These are phyloP conservation scores for Platyrinchus mystaceus DNA, from an alignment of 2,797 vertebrate species.

Conservation along the genomic window DNA sequence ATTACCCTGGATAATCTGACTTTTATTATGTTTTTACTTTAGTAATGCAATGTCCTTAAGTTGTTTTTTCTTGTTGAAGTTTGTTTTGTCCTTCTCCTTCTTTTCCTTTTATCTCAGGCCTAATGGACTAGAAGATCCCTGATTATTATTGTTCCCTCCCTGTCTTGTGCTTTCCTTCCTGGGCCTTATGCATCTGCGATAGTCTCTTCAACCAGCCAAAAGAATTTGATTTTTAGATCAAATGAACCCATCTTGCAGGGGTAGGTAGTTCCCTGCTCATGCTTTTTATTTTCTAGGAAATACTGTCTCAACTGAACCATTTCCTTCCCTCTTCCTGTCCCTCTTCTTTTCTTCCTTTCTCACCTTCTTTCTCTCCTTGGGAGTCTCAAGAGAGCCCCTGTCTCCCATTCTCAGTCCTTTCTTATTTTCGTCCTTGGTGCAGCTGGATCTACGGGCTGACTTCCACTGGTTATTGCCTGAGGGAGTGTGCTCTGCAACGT, in stretches of 20 bases:
- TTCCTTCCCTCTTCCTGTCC: not conserved
- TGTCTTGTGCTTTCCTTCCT: not conserved
- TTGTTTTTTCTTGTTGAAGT: not conserved
- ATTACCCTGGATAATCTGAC: not conserved
- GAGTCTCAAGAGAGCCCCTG: not conserved
- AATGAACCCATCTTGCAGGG: not conserved
- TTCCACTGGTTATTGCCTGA: not conserved
- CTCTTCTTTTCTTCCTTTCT: not conserved
- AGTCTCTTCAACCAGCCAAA: not conserved
- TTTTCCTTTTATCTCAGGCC: not conserved
- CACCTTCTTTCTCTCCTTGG: not conserved
- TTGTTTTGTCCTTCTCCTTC: not conserved
- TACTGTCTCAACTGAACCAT: not conserved
- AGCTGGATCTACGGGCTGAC: not conserved
- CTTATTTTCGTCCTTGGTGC: not conserved
- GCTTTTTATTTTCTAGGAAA: not conserved
- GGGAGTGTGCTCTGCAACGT: not conserved
- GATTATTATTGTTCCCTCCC: not conserved
- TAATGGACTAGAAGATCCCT: not conserved
- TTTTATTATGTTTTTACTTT: not conserved
- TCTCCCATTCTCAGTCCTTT: not conserved
- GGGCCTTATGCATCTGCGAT: not conserved
- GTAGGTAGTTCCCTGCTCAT: not conserved
- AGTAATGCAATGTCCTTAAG: not conserved
- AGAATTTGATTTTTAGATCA: not conserved